Percentiles rank a stretch among this genome's conserved stretches.
phyloP scores from a whole-genome alignment of 2,888 invertebrate genomes.

The Agriopis marginaria region DNA sequence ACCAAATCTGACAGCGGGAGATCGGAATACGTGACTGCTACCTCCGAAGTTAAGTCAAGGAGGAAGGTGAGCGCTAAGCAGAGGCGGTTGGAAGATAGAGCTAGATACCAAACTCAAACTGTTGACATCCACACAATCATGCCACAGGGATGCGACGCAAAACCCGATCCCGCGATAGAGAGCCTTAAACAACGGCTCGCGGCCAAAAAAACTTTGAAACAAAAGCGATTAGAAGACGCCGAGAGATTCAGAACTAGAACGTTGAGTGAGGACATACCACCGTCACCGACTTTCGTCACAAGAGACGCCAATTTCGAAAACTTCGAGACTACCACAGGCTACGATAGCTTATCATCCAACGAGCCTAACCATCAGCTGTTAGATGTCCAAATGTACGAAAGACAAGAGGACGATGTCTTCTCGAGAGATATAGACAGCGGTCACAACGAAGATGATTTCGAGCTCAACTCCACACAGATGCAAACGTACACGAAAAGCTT shows the following conservation, averaged over 20 bases:
- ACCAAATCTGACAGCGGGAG: conserved; percentile 78
- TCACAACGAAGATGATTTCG: conserved; percentile 91
- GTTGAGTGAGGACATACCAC: conserved; percentile 83
- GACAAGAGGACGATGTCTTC: conserved; percentile 66
- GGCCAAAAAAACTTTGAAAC: conserved; percentile 83
- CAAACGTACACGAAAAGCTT: conserved; percentile 87
- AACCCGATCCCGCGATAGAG: conserved; percentile 72
- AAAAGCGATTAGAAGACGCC: conserved; percentile 88
- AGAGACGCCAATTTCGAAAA: conserved; percentile 79
- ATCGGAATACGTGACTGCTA: conserved; percentile 71
- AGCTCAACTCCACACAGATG: conserved; percentile 86
- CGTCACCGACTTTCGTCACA: conserved; percentile 81
- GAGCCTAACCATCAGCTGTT: conserved; percentile 76
- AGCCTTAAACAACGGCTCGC: conserved; percentile 73
- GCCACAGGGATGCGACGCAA: conserved; percentile 52
- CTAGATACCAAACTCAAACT: conserved; percentile 90
- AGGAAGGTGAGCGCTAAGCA: conserved; percentile 88
- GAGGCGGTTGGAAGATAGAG: conserved; percentile 88
- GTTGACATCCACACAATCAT: conserved; percentile 70
- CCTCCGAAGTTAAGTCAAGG: conserved; percentile 67
- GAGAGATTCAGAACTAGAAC: conserved; percentile 92
- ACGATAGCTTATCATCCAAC: conserved; percentile 79
- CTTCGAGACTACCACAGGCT: conserved; percentile 80
- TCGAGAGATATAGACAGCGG: conserved; percentile 86
- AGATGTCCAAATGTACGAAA: conserved; percentile 51